phyloP scores from a whole-genome alignment of 2,113 vertebrate genomes.

The Tetrao urogallus region DNA sequence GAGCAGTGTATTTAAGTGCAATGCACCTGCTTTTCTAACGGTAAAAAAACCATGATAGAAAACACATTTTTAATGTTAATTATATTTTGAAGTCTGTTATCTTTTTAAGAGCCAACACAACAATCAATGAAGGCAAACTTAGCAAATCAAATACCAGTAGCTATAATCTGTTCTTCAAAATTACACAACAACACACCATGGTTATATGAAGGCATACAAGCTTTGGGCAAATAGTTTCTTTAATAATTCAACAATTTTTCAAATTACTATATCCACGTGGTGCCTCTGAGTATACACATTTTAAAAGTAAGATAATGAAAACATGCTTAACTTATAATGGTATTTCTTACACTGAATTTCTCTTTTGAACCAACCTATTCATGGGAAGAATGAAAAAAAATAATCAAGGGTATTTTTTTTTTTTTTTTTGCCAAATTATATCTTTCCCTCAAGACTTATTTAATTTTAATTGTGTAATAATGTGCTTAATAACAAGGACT shows the following conservation, averaged over 20 bases:
- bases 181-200: not conserved
- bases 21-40: not conserved
- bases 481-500: constrained; percentile 48
- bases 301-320: constrained; percentile 41
- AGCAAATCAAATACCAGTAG: not conserved
- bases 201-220: not conserved
- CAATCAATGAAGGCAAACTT: not conserved
- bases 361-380: constrained; percentile 4
- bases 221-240: constrained; percentile 36
- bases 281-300: constrained; percentile 12
- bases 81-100: not conserved
- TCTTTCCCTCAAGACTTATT: constrained; percentile 49
- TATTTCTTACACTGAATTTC: not conserved
- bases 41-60: not conserved
- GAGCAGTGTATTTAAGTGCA: not conserved
- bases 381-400: not conserved
- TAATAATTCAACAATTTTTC: constrained; percentile 44
- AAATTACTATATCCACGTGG: not conserved
- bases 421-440: constrained; percentile 24
- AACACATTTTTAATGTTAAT: not conserved
- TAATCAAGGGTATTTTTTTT: not conserved
- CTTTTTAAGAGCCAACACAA: not conserved
- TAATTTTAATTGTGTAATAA: constrained; percentile 66
- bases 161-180: constrained; percentile 18
- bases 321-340: not conserved